Percentiles rank a stretch among this genome's conserved stretches.
Evolutionary conservation across 2,888 invertebrate genomes (phyloP).

Genomic region (Archips crataeganus): DNA sequence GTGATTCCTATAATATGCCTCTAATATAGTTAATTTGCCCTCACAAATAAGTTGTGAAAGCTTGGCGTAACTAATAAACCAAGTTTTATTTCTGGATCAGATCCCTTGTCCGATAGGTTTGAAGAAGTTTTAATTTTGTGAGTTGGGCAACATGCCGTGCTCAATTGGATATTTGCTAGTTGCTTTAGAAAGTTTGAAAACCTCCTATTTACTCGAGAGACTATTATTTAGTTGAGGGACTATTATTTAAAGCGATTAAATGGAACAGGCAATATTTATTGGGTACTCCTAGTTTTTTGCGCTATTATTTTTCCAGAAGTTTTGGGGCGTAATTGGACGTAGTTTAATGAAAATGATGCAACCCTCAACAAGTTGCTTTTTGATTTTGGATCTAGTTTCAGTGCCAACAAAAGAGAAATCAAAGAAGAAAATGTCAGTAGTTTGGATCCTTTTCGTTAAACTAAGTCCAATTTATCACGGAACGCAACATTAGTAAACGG

Average conservation of each 20-base stretch:
- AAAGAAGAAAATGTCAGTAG: no score
- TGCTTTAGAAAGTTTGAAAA: slow-evolving; percentile 8
- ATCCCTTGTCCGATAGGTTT: slow-evolving; percentile 12
- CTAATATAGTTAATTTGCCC: background rate
- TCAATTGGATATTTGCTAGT: slow-evolving; percentile 20
- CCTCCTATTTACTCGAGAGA: background rate
- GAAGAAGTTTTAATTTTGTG: slow-evolving; percentile 20
- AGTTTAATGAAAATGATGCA: no score
- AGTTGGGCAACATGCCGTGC: slow-evolving; percentile 25
- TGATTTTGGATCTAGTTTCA: no score
- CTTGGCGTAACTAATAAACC: slow-evolving; percentile 5
- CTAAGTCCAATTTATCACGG: background rate
- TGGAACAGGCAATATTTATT: background rate
- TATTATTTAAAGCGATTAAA: background rate
- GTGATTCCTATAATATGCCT: background rate
- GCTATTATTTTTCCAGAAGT: background rate
- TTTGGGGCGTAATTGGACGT: background rate
- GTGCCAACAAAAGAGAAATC: no score
- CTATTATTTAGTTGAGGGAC: background rate
- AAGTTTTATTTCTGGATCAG: slow-evolving; percentile 26
- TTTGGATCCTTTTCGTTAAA: no score
- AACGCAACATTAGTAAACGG: background rate
- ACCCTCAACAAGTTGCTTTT: no score
- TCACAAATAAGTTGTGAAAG: slow-evolving; percentile 1
- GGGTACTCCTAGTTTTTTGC: background rate